Evolutionary conservation across 2,113 vertebrate species (phyloP).

Genomic region (Syngnathoides biaculeatus): DNA sequence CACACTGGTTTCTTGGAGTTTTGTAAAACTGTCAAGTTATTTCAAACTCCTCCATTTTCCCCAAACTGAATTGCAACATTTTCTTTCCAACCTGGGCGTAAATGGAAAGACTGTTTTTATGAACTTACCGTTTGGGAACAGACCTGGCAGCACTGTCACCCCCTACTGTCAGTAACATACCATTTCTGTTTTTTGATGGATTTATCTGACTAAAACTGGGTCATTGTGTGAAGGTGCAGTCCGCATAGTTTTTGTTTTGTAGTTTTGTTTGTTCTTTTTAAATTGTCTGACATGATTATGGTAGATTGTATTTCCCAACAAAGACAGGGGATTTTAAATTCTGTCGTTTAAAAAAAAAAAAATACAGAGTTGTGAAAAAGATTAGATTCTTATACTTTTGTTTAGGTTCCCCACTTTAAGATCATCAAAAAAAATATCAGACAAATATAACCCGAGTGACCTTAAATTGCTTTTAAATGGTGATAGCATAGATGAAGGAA

Average conservation of each 20-base stretch:
- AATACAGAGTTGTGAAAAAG: not conserved
- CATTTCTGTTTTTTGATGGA: constrained; percentile 28
- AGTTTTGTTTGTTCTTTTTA: constrained; percentile 29
- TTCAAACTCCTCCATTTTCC: constrained; percentile 6
- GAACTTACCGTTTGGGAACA: constrained; percentile 5
- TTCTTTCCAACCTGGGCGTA: constrained; percentile 1
- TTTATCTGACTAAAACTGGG: constrained; percentile 8
- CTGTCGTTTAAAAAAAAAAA: not conserved
- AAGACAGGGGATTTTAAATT: constrained; percentile 43
- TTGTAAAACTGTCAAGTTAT: constrained; percentile 19
- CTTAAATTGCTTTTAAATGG: too few relatives aligned
- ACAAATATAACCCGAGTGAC: too few relatives aligned
- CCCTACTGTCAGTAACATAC: not conserved
- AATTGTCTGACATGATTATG: constrained; percentile 15
- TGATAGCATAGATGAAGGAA: too few relatives aligned
- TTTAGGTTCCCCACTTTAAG: too few relatives aligned
- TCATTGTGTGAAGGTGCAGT: constrained; percentile 13
- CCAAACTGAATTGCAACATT: constrained; percentile 9
- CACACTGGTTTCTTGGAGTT: constrained; percentile 20
- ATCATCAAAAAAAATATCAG: too few relatives aligned
- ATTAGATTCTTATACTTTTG: too few relatives aligned
- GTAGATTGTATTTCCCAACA: constrained; percentile 39
- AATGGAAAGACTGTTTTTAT: constrained; percentile 10
- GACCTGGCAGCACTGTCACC: constrained; percentile 26
- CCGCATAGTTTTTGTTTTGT: constrained; percentile 5